Evolutionary conservation across 2,888 invertebrate species (phyloP).

Genomic region (Argynnis bischoffii): DNA sequence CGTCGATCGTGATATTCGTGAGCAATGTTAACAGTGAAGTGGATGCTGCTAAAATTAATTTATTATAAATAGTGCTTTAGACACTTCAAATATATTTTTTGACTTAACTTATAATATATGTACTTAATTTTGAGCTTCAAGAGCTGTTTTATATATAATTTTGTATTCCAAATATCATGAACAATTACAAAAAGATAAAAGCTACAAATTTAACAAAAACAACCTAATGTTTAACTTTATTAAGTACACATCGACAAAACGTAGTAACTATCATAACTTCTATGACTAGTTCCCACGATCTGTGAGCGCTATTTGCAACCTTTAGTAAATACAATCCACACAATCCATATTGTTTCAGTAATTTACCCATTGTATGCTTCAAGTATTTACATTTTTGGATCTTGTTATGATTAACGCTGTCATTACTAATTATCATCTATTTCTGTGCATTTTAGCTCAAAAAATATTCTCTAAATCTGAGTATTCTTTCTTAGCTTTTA

Average conservation of each 20-base stretch:
- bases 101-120: background rate
- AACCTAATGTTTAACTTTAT: background rate
- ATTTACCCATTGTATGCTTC: slow-evolving; percentile 76
- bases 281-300: slow-evolving; percentile 68
- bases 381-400: slow-evolving; percentile 73
- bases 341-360: slow-evolving; percentile 80
- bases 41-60: slow-evolving; percentile 30
- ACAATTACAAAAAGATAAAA: no score
- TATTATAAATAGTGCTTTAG: background rate
- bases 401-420: slow-evolving; percentile 54
- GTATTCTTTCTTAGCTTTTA: no score
- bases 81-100: background rate
- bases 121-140: background rate
- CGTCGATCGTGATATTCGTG: slow-evolving; percentile 62
- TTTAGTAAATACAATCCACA: slow-evolving; percentile 66
- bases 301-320: slow-evolving; percentile 70
- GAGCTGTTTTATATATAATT: background rate
- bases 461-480: no score
- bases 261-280: background rate
- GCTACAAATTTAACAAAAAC: no score
- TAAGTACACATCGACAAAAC: background rate
- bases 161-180: background rate
- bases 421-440: background rate
- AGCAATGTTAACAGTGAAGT: slow-evolving; percentile 56
- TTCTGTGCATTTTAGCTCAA: background rate